Percentiles rank a stretch among this genome's conserved stretches.
These are phyloP conservation scores for Pomatorhinus ruficollis DNA, from an alignment of 2,113 vertebrate species.

Conservation along the genomic window DNA sequence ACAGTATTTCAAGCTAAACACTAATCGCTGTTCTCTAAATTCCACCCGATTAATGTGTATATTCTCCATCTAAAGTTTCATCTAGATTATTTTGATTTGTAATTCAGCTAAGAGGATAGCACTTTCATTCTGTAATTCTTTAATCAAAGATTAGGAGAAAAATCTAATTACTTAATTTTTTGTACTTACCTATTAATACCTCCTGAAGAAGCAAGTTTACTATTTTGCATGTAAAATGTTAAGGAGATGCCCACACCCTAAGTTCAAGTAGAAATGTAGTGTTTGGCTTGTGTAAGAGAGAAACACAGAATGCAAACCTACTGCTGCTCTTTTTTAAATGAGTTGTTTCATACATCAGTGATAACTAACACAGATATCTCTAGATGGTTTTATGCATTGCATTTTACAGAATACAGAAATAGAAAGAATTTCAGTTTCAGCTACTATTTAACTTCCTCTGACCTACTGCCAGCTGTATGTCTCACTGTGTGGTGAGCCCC, in stretches of 20 bases:
- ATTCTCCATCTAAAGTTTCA: background rate
- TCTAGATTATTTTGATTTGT: background rate
- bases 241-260: background rate
- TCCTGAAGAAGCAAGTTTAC: background rate
- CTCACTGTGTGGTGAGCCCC: background rate
- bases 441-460: background rate
- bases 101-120: background rate
- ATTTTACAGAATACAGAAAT: background rate
- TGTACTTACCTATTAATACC: background rate
- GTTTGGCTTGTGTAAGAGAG: background rate
- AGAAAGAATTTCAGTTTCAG: background rate
- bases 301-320: background rate
- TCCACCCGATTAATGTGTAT: background rate
- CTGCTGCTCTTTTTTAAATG: background rate
- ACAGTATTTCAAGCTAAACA: background rate
- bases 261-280: background rate
- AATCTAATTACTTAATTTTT: background rate
- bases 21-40: background rate
- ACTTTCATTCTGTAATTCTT: background rate
- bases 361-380: background rate
- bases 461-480: rapidly evolving
- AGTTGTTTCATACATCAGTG: background rate
- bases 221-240: background rate
- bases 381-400: background rate
- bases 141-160: background rate